A percentile compares a stretch with the other conserved stretches of the same genome.
Evolutionary conservation across 2,888 invertebrate species (phyloP).

Genomic region (Dasypolia templi): DNA sequence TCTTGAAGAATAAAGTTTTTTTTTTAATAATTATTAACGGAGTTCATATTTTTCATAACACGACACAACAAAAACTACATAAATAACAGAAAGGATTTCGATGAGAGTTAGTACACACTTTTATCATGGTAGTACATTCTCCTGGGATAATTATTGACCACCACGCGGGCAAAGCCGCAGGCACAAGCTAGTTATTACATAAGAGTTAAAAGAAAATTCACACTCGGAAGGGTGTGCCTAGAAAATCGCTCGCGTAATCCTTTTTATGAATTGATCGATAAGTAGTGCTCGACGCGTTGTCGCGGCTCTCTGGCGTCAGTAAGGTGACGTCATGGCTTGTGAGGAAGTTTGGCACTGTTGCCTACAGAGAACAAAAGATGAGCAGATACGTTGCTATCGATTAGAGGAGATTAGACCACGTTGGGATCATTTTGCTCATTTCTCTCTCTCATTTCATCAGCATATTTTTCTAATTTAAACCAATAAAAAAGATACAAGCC

Average conservation of each 20-base stretch:
- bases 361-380: background rate
- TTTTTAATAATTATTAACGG: too few species aligned
- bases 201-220: background rate
- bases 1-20: too few species aligned
- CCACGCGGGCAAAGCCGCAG: background rate
- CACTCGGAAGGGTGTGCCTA: background rate
- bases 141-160: background rate
- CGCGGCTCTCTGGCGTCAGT: constrained; percentile 56
- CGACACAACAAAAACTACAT: too few species aligned
- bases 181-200: background rate
- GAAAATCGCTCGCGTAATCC: constrained; percentile 10
- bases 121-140: background rate
- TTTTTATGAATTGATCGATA: constrained; percentile 52
- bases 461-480: background rate
- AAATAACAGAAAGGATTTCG: background rate
- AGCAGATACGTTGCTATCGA: constrained; percentile 8
- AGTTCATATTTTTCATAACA: too few species aligned
- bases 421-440: background rate
- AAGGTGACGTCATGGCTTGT: constrained; percentile 47
- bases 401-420: background rate
- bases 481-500: background rate
- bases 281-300: constrained; percentile 34
- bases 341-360: constrained; percentile 20
- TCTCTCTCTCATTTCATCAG: too few species aligned
- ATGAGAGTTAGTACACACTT: background rate